Conservation (phyloP, 23 tunicate species). For the Ciona savignyi region DNA sequence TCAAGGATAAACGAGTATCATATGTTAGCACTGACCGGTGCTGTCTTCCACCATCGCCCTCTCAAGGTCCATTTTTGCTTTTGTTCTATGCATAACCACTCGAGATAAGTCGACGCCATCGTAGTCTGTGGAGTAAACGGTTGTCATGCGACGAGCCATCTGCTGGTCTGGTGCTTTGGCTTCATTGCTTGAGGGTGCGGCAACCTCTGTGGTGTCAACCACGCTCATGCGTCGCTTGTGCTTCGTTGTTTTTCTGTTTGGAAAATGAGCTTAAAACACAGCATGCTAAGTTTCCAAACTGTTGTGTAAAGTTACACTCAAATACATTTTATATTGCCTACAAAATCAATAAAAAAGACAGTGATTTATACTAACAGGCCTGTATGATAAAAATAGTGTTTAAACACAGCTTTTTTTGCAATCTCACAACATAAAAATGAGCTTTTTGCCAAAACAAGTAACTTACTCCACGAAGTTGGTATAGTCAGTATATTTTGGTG, state of each 20-base stretch:
- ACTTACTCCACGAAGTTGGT: slow-evolving; percentile 25
- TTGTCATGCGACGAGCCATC: slow-evolving; percentile 39
- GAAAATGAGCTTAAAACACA: too few species aligned
- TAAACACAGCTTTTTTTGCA: neutral
- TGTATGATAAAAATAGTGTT: too few species aligned
- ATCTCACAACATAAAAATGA: neutral
- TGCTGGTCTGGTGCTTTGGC: neutral
- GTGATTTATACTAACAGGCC: too few species aligned
- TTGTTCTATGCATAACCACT: slow-evolving; percentile 22
- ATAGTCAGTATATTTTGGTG: slow-evolving; percentile 12
- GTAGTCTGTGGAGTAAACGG: slow-evolving; percentile 48
- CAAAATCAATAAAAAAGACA: too few species aligned
- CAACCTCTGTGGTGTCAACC: neutral
- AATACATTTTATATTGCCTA: too few species aligned
- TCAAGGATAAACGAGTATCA: too few species aligned
- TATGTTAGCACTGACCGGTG: too few species aligned
- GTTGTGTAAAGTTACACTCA: too few species aligned
- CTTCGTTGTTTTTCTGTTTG: slow-evolving; percentile 10
- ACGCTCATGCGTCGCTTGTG: slow-evolving; percentile 16
- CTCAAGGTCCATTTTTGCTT: slow-evolving; percentile 9
- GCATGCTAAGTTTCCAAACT: too few species aligned
- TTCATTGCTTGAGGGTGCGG: neutral
- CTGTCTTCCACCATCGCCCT: slow-evolving; percentile 1
- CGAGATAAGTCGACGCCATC: slow-evolving; percentile 64
- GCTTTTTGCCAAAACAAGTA: too few species aligned